Evolutionary conservation across 2,113 vertebrate species (phyloP), one percentile per base, ranked within the genome.

Genomic region (Notothenia coriiceps): DNA sequence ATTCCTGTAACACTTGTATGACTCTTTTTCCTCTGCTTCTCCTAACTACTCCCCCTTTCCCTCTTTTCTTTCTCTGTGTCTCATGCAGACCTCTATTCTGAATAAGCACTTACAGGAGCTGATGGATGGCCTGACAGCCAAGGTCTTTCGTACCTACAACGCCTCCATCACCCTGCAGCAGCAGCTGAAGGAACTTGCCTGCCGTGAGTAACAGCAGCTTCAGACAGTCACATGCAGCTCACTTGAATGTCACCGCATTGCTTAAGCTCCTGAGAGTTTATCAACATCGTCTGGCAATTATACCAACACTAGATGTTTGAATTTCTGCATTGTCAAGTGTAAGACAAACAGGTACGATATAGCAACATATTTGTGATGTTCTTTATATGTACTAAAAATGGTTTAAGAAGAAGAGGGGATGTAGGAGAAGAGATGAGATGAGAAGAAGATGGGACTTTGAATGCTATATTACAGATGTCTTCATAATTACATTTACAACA

Each of bases 81-180:
- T 97, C 57, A 95, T 96, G 76, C 77, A 99, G 98, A 99, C 98
- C 49, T 97, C 96, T 85, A 98, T 99, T 91, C 94, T 99, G 90
- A 99, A 99, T 91, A 99, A 99, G 92, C 98, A 99, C 89, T 96
- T 99, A 84, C 98, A 99, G 90, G 97, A 99, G 91, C 95, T 99
- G 91, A 99, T 99, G 98, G 98, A 99, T 64, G 98, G 98, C 77
- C 95, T 99, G 83, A 98, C 98, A 60, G 98, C 98, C 86, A 99
- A 99, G 95, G 98, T 99, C 77, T 99, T 99, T 93, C 97, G 98
- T 93, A 99, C 98, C 67, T 99, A 99, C 92, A 99, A 99, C 1
- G 98, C 98, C 90, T 99, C 98, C 72, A 98, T 98, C 95, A 99
- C 98, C 56, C 95, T 99, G 92, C 98, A 99, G 81, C 97, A 98